Conservation (phyloP, 2,888 invertebrate species). For the Encarsia formosa region DNA sequence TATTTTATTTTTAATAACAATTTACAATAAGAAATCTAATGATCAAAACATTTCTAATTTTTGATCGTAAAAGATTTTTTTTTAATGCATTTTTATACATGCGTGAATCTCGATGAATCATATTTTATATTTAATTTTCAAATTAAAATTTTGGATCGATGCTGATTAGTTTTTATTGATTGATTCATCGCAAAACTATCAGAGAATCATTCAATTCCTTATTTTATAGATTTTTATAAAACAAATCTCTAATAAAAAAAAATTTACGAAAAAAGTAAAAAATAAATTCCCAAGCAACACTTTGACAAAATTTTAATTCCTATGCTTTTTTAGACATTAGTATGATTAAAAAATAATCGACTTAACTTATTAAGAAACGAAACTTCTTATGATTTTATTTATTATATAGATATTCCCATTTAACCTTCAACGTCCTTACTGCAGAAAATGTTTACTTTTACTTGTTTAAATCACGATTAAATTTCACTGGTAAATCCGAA, state of each 20-base stretch:
- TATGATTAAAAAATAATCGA: too few relatives aligned
- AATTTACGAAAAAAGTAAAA: too few relatives aligned
- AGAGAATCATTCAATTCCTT: constrained; percentile 12
- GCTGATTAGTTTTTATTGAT: too few relatives aligned
- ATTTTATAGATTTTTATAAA: background rate
- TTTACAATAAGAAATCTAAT: too few relatives aligned
- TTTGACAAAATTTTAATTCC: background rate
- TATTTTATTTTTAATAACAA: too few relatives aligned
- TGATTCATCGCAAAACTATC: too few relatives aligned
- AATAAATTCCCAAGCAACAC: background rate
- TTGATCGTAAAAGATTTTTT: too few relatives aligned
- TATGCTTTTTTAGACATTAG: background rate
- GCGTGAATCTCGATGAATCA: too few relatives aligned
- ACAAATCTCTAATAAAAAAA: too few relatives aligned
- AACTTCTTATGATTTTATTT: background rate
- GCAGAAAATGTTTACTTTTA: background rate
- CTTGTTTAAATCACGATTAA: background rate
- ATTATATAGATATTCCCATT: background rate
- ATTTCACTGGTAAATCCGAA: background rate
- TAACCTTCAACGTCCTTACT: constrained; percentile 9
- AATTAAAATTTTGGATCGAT: background rate
- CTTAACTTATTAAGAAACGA: background rate
- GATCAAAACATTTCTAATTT: too few relatives aligned
- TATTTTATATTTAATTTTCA: too few relatives aligned
- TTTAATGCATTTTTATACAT: too few relatives aligned